These are phyloP conservation scores for Ips nitidus DNA, from an alignment of 1,140 invertebrate species.

Conservation along the genomic window DNA sequence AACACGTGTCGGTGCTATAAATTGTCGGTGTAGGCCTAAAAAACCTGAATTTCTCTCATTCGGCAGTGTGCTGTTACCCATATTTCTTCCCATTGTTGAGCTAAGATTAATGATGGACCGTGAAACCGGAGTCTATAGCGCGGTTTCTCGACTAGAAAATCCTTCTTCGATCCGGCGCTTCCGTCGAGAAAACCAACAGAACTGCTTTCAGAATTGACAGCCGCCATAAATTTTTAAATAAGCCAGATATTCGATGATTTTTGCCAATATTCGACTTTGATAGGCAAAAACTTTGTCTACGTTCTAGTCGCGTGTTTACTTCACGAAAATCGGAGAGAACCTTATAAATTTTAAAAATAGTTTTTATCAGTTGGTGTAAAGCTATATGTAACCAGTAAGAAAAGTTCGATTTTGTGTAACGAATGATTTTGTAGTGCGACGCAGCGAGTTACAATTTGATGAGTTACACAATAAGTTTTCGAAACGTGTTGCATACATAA, in stretches of 20 bases:
- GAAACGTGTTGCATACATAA: too few relatives aligned
- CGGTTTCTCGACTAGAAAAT: constrained; percentile 33
- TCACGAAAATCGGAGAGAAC: too few relatives aligned
- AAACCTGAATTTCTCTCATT: constrained; percentile 25
- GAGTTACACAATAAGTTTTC: too few relatives aligned
- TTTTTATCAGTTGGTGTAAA: too few relatives aligned
- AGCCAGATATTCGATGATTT: background rate
- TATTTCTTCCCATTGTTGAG: constrained; percentile 34
- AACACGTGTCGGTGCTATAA: constrained; percentile 17
- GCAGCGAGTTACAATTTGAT: too few relatives aligned
- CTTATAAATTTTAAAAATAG: too few relatives aligned
- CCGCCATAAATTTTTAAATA: constrained; percentile 25
- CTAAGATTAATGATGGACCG: constrained; percentile 31
- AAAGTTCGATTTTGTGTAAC: too few relatives aligned
- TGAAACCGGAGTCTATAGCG: constrained; percentile 29
- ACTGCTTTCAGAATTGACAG: constrained; percentile 32
- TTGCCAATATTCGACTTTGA: background rate
- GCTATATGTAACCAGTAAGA: too few relatives aligned
- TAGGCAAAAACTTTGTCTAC: too few relatives aligned
- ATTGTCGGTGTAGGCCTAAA: constrained; percentile 18
- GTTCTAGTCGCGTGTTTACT: too few relatives aligned
- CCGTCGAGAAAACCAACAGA: constrained; percentile 30
- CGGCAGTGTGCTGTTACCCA: constrained; percentile 19
- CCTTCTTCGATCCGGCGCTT: constrained; percentile 21
- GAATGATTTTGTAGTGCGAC: too few relatives aligned